A percentile compares a stretch with the other conserved stretches of the same genome.
These are phyloP conservation scores for Vanacampus margaritifer DNA, from an alignment of 2,113 vertebrate species.

Conservation along the genomic window DNA sequence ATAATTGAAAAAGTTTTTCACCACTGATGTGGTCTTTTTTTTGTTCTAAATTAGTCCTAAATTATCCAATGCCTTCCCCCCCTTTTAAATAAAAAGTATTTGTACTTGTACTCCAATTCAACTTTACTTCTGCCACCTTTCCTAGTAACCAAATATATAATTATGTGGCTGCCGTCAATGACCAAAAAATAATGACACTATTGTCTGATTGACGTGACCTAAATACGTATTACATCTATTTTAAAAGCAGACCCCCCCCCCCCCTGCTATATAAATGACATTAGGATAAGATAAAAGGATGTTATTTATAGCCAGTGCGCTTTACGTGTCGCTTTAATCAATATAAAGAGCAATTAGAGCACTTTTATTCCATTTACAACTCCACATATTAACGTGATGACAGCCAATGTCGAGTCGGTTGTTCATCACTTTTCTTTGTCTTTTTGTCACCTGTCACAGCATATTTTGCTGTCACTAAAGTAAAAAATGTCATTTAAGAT, in stretches of 20 bases:
- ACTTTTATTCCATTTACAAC: background rate
- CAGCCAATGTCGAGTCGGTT: background rate
- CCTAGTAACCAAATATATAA: background rate
- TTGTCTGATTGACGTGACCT: constrained; percentile 4
- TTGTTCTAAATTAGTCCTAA: too few species aligned
- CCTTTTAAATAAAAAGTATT: too few species aligned
- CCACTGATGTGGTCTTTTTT: too few species aligned
- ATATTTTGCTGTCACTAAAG: background rate
- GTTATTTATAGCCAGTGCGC: constrained; percentile 2
- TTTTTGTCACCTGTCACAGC: background rate
- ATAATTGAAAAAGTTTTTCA: too few species aligned
- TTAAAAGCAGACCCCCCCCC: background rate
- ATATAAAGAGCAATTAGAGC: constrained; percentile 19
- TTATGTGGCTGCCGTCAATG: background rate
- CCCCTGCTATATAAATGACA: background rate
- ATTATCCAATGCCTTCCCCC: too few species aligned
- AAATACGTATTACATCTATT: background rate
- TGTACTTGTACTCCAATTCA: constrained; percentile 12
- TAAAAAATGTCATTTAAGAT: background rate
- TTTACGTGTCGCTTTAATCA: constrained; percentile 10
- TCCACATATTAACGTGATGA: background rate
- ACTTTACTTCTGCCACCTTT: constrained; percentile 7
- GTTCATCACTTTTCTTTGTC: background rate
- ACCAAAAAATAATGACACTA: background rate
- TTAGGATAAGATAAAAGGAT: constrained; percentile 19